Conservation (phyloP, 1,140 invertebrate genomes). For the Trichogramma pretiosum region DNA sequence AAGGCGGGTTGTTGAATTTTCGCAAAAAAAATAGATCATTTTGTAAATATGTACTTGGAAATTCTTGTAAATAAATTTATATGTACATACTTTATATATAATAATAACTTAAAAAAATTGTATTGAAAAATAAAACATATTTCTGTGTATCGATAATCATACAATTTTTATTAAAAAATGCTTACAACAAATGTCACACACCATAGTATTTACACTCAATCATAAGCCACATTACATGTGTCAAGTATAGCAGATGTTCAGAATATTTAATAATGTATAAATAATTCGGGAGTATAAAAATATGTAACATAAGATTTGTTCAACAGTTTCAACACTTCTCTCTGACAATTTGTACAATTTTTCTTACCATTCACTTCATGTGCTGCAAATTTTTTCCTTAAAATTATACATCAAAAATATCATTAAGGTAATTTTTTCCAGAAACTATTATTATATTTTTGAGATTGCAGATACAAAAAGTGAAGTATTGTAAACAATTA, state of each 20-base stretch:
- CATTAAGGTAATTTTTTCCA: not conserved
- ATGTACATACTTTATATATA: slow-evolving; percentile 27
- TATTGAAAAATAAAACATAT: slow-evolving; percentile 9
- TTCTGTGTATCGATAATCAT: slow-evolving; percentile 11
- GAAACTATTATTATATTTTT: no score
- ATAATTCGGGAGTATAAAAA: slow-evolving; percentile 14
- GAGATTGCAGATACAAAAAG: no score
- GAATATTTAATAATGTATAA: no score
- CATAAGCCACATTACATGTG: no score
- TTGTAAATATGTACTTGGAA: slow-evolving; percentile 15
- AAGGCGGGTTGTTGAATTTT: slow-evolving; percentile 2
- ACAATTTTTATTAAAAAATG: slow-evolving; percentile 16
- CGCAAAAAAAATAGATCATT: slow-evolving; percentile 9
- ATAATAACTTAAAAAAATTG: slow-evolving; percentile 20
- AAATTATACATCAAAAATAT: not conserved
- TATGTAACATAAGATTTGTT: slow-evolving; percentile 12
- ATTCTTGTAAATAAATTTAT: slow-evolving; percentile 20
- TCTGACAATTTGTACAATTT: slow-evolving; percentile 6
- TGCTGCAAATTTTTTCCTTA: not conserved
- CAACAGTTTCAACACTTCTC: slow-evolving; percentile 15
- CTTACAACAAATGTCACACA: slow-evolving; percentile 7
- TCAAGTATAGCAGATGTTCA: no score
- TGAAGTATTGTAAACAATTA: no score
- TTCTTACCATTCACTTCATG: no score
- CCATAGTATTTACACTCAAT: slow-evolving; percentile 17